Percentiles rank a stretch among this genome's conserved stretches.
These are phyloP conservation scores for Aphelocoma californica DNA, from an alignment of 2,797 vertebrate species.

Conservation along the genomic window DNA sequence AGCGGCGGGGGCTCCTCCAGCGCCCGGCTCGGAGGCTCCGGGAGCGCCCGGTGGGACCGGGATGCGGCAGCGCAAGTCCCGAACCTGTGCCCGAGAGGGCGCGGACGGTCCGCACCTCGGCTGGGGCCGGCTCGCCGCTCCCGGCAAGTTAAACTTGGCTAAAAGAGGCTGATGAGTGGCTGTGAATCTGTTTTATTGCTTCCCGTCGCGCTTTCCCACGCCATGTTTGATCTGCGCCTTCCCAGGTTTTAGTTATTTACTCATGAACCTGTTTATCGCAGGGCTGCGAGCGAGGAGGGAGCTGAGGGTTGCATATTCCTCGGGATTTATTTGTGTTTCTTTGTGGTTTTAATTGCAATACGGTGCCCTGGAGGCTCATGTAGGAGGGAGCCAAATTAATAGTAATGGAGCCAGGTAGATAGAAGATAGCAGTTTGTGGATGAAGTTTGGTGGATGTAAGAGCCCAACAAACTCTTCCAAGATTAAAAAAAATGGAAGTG, in stretches of 20 bases:
- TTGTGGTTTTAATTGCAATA: slow-evolving; percentile 22
- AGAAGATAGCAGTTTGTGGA: neutral
- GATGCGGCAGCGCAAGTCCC: neutral
- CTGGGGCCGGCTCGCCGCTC: neutral
- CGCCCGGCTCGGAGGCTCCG: neutral
- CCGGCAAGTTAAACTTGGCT: accelerated
- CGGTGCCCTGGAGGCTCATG: slow-evolving; percentile 6
- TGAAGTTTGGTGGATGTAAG: neutral
- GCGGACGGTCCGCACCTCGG: neutral
- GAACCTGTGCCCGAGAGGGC: neutral
- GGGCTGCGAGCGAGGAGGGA: neutral
- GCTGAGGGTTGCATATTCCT: neutral
- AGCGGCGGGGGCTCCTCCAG: neutral
- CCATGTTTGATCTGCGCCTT: neutral
- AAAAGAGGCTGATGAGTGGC: accelerated
- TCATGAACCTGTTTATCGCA: neutral
- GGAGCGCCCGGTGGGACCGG: neutral
- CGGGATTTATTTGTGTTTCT: slow-evolving; percentile 15
- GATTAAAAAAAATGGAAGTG: neutral
- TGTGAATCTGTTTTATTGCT: accelerated
- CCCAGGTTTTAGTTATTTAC: neutral
- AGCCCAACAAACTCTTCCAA: neutral
- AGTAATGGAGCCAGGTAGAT: neutral
- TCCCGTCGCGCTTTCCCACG: neutral
- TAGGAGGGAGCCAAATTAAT: slow-evolving; percentile 29